These are phyloP conservation scores for Abscondita cerata DNA, from an alignment of 2,888 invertebrate species.

Conservation along the genomic window DNA sequence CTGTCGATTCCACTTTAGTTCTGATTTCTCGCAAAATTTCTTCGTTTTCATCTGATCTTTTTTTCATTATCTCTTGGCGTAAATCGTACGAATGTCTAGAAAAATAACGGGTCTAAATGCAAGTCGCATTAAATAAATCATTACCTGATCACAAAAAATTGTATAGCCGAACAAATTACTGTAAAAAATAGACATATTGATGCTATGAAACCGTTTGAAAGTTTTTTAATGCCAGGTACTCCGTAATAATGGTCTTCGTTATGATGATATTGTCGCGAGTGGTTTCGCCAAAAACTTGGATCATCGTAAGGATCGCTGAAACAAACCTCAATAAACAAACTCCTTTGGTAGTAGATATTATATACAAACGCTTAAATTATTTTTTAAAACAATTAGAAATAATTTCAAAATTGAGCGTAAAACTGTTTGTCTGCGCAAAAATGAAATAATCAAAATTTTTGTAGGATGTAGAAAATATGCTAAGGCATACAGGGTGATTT, in stretches of 20 bases:
- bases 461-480: too few relatives aligned
- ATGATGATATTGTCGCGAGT: constrained; percentile 45
- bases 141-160: constrained; percentile 69
- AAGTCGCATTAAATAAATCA: constrained; percentile 25
- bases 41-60: constrained; percentile 61
- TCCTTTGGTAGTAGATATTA: too few relatives aligned
- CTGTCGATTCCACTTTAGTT: background rate
- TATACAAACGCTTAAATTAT: too few relatives aligned
- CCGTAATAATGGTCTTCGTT: constrained; percentile 67
- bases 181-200: constrained; percentile 65
- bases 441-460: too few relatives aligned
- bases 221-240: constrained; percentile 64
- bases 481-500: too few relatives aligned
- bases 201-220: constrained; percentile 69
- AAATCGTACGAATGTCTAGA: constrained; percentile 63
- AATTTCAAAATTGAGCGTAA: too few relatives aligned
- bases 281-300: constrained; percentile 56
- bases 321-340: background rate
- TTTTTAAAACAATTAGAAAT: too few relatives aligned
- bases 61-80: constrained; percentile 59
- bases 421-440: too few relatives aligned
- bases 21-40: constrained; percentile 53
- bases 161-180: constrained; percentile 65
- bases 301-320: constrained; percentile 49
- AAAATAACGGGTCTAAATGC: constrained; percentile 27